Base-by-base conservation (phyloP, 2,888 invertebrate species). In the Ephialtes manifestator region DNA sequence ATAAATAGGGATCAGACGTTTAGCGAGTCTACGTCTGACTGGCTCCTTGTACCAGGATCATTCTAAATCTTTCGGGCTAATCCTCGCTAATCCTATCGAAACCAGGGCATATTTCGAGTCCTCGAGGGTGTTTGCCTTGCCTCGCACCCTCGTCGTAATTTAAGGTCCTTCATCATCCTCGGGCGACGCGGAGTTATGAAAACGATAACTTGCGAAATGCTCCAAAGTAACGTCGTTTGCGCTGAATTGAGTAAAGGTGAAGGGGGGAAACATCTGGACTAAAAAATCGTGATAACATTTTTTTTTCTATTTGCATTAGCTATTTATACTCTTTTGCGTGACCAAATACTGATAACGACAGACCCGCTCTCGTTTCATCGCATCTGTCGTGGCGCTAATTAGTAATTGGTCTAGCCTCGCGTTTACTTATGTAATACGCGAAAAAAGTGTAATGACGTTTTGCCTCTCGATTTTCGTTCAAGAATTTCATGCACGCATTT, bases 41-140 rank as follows among this genome's bases (percentile, higher is more conserved):
- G 81, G 31, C 65, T 48, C 39, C 76, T 79, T 65, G 60, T 58
- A 68, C 70, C 39, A 55, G 90, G 91, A 90, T 91, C 87, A 90
- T 84, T 88, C 89, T 92, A 92, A 93, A 92, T 92, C 91, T 90
- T 84, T 88, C 83, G 39, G 43, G 81, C 87, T 92, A 92, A 92
- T 90, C 91, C 91, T 74, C 83, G 89, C 88, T 90, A 92, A 93
- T 93, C 90, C 92, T 87, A 86, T 89, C 88, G 90, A 92, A 93
- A 93, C 91, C 89, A 88, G 87, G 90, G 89, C 91, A 91, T 92
- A 93, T 92, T 92, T 91, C 77, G 74, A 71, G 48, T 31, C 76
- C 70, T 39, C 65, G 63, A 53, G 20, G 67, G 51, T 53, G 63
- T 8, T 60, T 15, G 31, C 48, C 68, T 28, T 48, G 68, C 48